phyloP scores from a whole-genome alignment of 2,113 vertebrate genomes.

The Ptilorrhoa leucosticta region DNA sequence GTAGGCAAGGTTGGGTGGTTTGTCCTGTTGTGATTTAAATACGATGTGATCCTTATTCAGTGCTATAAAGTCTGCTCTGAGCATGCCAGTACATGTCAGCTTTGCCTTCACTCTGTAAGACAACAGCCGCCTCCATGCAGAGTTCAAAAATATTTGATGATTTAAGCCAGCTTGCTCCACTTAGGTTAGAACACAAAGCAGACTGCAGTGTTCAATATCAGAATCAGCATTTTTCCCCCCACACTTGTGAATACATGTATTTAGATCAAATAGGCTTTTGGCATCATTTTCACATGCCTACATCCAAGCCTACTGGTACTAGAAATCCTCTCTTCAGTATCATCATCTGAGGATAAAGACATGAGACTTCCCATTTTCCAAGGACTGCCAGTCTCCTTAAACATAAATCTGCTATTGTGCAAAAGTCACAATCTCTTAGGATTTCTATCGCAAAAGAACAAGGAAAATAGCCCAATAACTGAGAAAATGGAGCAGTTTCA shows the following conservation, averaged over 20 bases:
- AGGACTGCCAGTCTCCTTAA: constrained; percentile 46
- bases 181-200: constrained; percentile 58
- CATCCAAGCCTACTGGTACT: constrained; percentile 34
- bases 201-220: constrained; percentile 40
- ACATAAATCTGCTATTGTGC: constrained; percentile 44
- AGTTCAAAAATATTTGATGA: constrained; percentile 53
- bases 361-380: constrained; percentile 42
- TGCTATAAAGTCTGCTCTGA: constrained; percentile 45
- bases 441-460: constrained; percentile 42
- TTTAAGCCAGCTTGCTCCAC: constrained; percentile 59
- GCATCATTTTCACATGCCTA: constrained; percentile 29
- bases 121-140: constrained; percentile 56
- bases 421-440: constrained; percentile 39
- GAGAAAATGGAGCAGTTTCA: constrained; percentile 55
- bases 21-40: constrained; percentile 65
- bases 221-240: neutral
- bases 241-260: constrained; percentile 1
- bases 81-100: constrained; percentile 61
- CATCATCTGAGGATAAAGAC: constrained; percentile 36
- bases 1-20: constrained; percentile 56
- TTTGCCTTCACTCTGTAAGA: constrained; percentile 49
- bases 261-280: constrained; percentile 51
- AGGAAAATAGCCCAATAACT: constrained; percentile 54
- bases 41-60: constrained; percentile 51
- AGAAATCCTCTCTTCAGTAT: constrained; percentile 39